These are phyloP conservation scores for Copidosoma aretas DNA, from an alignment of 2,888 invertebrate genomes.

Conservation along the genomic window DNA sequence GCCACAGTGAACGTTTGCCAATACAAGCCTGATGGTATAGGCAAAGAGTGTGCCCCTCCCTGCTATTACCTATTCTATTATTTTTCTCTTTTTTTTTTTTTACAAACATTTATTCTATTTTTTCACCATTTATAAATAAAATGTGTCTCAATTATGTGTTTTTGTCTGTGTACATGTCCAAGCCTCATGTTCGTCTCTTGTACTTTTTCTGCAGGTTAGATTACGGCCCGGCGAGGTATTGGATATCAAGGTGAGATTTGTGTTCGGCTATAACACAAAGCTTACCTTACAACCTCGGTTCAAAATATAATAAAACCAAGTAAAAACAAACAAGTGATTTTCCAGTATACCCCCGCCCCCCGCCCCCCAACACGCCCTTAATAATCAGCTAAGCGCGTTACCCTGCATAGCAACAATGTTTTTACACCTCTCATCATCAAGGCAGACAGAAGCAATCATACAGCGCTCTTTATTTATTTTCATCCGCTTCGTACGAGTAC, in stretches of 20 bases:
- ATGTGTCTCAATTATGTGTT: slow-evolving; percentile 19
- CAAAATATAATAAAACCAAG: neutral
- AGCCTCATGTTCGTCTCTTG: slow-evolving; percentile 48
- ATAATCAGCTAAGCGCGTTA: slow-evolving; percentile 27
- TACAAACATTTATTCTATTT: too few species aligned
- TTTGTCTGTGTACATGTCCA: slow-evolving; percentile 33
- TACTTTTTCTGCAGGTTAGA: slow-evolving; percentile 69
- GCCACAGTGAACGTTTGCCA: too few species aligned
- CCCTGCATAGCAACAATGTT: slow-evolving; percentile 34
- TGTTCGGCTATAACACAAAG: slow-evolving; percentile 66
- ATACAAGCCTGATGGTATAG: too few species aligned
- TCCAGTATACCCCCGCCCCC: slow-evolving; percentile 33
- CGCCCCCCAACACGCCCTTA: neutral
- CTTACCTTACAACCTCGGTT: slow-evolving; percentile 58
- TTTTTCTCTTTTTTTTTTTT: too few species aligned
- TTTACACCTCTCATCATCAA: neutral
- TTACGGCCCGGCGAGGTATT: slow-evolving; percentile 81
- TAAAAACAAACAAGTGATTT: slow-evolving; percentile 22
- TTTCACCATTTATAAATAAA: neutral
- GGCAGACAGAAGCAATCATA: neutral
- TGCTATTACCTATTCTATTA: too few species aligned
- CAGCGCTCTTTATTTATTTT: neutral
- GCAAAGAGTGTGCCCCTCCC: too few species aligned
- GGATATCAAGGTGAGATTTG: slow-evolving; percentile 78
- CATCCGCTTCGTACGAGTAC: too few species aligned